Evolutionary conservation across 2,113 vertebrate species (phyloP).

Genomic region (Bombycilla garrulus): DNA sequence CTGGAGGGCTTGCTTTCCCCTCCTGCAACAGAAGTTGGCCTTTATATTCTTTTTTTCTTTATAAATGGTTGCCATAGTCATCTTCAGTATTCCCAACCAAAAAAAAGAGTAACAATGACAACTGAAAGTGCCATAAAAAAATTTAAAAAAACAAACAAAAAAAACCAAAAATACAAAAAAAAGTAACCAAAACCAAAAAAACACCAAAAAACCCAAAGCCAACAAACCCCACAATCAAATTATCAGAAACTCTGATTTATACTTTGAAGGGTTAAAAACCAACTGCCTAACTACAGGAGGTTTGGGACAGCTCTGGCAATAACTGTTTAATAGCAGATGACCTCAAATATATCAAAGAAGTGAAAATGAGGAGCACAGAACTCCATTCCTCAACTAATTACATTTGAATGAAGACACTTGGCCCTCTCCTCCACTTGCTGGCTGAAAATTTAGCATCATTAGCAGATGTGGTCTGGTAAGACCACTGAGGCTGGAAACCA

Average conservation of each 20-base stretch:
- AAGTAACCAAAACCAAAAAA: no score
- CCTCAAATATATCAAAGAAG: neutral
- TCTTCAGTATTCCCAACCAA: neutral
- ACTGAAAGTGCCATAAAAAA: neutral
- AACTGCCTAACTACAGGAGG: neutral
- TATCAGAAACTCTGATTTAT: neutral
- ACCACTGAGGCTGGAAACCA: neutral
- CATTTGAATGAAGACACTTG: neutral
- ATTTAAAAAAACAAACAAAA: neutral
- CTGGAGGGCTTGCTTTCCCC: neutral
- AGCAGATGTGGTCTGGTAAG: neutral
- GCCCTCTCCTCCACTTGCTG: neutral
- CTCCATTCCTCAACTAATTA: neutral
- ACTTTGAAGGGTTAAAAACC: neutral
- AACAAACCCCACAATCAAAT: neutral
- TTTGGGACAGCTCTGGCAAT: neutral
- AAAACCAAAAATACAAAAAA: no score
- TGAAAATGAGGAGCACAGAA: neutral
- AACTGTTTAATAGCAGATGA: neutral
- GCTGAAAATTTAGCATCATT: neutral
- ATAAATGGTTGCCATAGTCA: neutral
- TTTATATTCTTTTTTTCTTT: neutral
- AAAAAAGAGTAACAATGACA: rapidly evolving
- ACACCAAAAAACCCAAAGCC: no score
- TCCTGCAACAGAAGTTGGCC: neutral